Percentiles rank a stretch among this genome's conserved stretches.
These are phyloP conservation scores for Neuroscelio doddi DNA, from an alignment of 2,888 invertebrate species.

Conservation along the genomic window DNA sequence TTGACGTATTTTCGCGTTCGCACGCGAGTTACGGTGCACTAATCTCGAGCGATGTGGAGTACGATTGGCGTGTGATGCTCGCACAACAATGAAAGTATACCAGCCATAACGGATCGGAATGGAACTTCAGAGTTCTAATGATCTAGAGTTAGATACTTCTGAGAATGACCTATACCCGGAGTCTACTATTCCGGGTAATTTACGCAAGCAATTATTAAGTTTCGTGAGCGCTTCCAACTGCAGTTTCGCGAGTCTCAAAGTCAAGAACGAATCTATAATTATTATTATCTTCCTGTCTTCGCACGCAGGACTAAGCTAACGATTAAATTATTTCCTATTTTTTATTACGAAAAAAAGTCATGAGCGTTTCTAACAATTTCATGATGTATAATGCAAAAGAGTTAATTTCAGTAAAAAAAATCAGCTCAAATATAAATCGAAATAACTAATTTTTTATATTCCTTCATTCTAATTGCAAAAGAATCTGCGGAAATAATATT, in stretches of 20 bases:
- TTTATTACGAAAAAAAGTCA: not conserved
- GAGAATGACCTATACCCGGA: constrained; percentile 61
- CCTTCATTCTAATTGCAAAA: no score
- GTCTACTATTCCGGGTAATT: constrained; percentile 14
- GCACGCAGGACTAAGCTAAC: not conserved
- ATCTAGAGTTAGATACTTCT: constrained; percentile 42
- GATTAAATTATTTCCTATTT: not conserved
- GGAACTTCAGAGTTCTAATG: constrained; percentile 30
- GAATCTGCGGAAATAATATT: no score
- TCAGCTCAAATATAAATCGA: no score
- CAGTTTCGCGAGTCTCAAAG: constrained; percentile 1
- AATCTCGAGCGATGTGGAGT: constrained; percentile 48
- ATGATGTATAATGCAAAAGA: no score
- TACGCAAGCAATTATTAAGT: constrained; percentile 9
- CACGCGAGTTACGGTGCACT: constrained; percentile 55
- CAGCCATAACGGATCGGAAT: constrained; percentile 43
- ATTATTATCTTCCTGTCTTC: not conserved
- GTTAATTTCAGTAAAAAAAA: no score
- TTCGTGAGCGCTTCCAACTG: not conserved
- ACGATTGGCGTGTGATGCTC: constrained; percentile 57
- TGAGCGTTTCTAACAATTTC: no score
- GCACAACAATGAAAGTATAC: constrained; percentile 50
- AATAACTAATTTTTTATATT: no score
- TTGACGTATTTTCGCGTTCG: constrained; percentile 48
- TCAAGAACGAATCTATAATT: constrained; percentile 4